Percentiles rank a stretch among this genome's conserved stretches.
phyloP scores from a whole-genome alignment of 30 jellyfish, hydroid and myxozoan genomes.

The Chrysaora quinquecirrha region DNA sequence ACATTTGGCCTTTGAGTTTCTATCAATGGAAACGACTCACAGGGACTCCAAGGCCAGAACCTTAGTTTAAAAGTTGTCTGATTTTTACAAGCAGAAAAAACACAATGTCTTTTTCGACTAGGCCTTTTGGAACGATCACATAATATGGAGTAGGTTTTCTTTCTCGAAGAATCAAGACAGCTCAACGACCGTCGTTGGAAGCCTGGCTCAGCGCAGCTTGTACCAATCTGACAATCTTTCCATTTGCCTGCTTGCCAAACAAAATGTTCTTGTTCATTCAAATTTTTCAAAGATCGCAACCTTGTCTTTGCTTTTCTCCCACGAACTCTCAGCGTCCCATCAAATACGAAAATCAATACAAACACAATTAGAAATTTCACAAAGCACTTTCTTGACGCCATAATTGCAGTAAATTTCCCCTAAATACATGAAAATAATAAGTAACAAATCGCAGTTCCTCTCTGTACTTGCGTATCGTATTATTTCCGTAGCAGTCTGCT shows the following conservation, averaged over 20 bases:
- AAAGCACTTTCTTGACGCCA: too few relatives aligned
- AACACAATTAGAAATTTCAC: too few relatives aligned
- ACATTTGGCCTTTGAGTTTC: not conserved
- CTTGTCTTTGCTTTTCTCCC: not conserved
- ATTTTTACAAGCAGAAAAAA: slow-evolving; percentile 28
- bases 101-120: slow-evolving; percentile 40
- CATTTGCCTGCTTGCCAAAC: slow-evolving; percentile 42
- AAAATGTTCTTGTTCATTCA: not conserved
- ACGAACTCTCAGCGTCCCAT: too few relatives aligned
- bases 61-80: slow-evolving; percentile 32
- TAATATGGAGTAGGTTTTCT: slow-evolving; percentile 16
- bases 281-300: not conserved
- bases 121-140: slow-evolving; percentile 59
- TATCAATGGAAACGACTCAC: slow-evolving; percentile 22
- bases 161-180: slow-evolving; percentile 30
- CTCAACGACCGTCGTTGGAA: slow-evolving; percentile 30
- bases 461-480: too few relatives aligned
- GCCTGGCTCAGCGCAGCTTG: slow-evolving; percentile 58
- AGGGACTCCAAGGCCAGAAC: slow-evolving; percentile 38
- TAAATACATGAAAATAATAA: too few relatives aligned
- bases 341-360: too few relatives aligned
- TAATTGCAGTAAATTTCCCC: too few relatives aligned
- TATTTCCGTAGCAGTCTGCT: not conserved
- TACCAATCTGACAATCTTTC: slow-evolving; percentile 32
- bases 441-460: too few relatives aligned